Conservation (phyloP, 2,888 invertebrate genomes). For the Plebejus argus region DNA sequence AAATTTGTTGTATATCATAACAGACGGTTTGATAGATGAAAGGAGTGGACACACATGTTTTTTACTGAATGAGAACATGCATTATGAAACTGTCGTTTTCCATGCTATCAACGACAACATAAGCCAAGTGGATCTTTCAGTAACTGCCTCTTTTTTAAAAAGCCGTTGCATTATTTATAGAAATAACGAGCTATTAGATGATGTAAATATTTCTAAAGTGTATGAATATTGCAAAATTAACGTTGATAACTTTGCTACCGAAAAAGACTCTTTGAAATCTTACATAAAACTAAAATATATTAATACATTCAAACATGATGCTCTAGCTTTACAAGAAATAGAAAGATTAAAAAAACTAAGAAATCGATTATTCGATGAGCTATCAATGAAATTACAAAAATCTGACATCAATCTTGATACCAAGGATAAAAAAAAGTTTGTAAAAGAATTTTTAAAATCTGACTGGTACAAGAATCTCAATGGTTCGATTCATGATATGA, state of each 20-base stretch:
- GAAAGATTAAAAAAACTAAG: constrained; percentile 48
- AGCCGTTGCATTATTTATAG: constrained; percentile 47
- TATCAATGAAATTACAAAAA: constrained; percentile 36
- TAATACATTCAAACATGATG: constrained; percentile 41
- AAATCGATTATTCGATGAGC: constrained; percentile 45
- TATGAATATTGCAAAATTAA: constrained; percentile 50
- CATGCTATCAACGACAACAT: constrained; percentile 44
- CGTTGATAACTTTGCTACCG: constrained; percentile 45
- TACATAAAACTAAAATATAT: constrained; percentile 53
- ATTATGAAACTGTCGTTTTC: constrained; percentile 49
- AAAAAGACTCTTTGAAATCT: constrained; percentile 49
- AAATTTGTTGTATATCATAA: constrained; percentile 49
- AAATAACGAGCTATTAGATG: constrained; percentile 46
- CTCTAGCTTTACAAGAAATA: constrained; percentile 48
- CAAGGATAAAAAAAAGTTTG: constrained; percentile 46
- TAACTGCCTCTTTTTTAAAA: constrained; percentile 48
- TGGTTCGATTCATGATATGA: constrained; percentile 35
- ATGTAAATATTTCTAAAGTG: constrained; percentile 48
- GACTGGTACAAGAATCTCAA: constrained; percentile 47
- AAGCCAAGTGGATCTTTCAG: constrained; percentile 45
- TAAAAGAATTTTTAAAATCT: constrained; percentile 44
- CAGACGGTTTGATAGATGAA: constrained; percentile 46
- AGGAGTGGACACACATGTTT: constrained; percentile 39
- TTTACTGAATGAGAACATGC: constrained; percentile 44
- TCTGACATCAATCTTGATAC: constrained; percentile 40